These are phyloP conservation scores for Poeciliopsis gracilis DNA, from an alignment of 2,797 vertebrate species.

Conservation along the genomic window DNA sequence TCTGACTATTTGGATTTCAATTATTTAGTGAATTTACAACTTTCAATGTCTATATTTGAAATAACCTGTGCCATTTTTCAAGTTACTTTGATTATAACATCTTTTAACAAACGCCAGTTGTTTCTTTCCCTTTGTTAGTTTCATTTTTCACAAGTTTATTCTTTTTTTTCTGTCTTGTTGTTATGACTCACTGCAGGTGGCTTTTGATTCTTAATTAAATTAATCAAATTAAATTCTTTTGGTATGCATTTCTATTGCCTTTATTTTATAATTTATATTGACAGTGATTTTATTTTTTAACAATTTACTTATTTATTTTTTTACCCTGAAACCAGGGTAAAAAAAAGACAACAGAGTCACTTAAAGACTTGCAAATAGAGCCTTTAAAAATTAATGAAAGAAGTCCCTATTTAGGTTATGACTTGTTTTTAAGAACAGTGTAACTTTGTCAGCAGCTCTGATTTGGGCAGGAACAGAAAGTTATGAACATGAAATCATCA, in stretches of 20 bases:
- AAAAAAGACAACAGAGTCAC: background rate
- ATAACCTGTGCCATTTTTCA: background rate
- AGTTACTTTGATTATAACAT: background rate
- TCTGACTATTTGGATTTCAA: background rate
- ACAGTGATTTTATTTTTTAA: background rate
- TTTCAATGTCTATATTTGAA: background rate
- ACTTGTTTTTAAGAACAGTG: background rate
- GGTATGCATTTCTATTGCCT: background rate
- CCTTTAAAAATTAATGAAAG: background rate
- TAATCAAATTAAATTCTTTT: background rate
- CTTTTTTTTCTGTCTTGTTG: background rate
- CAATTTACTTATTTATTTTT: background rate
- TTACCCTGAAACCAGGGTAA: background rate
- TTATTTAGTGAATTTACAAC: background rate
- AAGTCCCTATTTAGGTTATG: background rate
- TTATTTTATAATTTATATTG: background rate
- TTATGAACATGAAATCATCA: background rate
- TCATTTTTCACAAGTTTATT: background rate
- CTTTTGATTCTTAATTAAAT: background rate
- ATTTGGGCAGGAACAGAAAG: background rate
- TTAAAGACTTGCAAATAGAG: background rate
- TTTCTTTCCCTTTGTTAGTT: background rate
- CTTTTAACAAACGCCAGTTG: background rate
- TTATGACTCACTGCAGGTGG: background rate
- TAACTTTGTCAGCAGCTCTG: background rate